Evolutionary conservation across 2,888 invertebrate species (phyloP), one percentile per base, ranked within the genome.

Genomic region (Brenthis daphne): DNA sequence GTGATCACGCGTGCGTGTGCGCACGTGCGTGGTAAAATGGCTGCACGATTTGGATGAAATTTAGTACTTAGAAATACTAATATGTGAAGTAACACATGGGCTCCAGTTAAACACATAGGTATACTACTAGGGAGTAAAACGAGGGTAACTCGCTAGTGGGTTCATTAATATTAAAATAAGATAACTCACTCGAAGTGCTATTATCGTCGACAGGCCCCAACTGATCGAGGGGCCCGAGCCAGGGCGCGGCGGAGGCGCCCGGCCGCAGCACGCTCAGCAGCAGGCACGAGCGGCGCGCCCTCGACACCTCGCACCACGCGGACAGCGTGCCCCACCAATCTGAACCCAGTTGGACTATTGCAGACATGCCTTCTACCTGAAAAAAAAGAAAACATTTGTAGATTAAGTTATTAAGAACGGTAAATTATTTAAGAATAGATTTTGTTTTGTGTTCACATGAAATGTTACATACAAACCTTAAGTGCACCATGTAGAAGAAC

Each of bases 311-410:
- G 14, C 98, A 97, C 96, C 97, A 98, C 0, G 98, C 98, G 79
- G 98, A 96, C 70, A 99, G 93, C 73, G 98, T 96, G n/a, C 99
- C 99, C 92, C 95, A 98, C 99, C 99, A 99, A 76, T 98, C 96
- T 0, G 96, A 94, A 69, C 96, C 96, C 0, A 99, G 90, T 67
- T 95, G 93, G 57, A 98, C 98, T 48, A 99, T 86, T 0, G 98
- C 99, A 0, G 98, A 96, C 96, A 98, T 97, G 77, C 96, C 96
- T 90, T 98, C 98, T 55, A 97, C 95, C 95, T 95, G 67, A 2
- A 43, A 14, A 8, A 2, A 6, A 58, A 8, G 16, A 16, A 51
- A 16, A 51, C 2, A 24, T 13, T 53, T n/a, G 11, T 16, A 33
- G 16, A 43, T 24, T 12, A 20, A 57, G 57, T 57, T 57, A 16